These are phyloP conservation scores for Macaria liturata DNA, from an alignment of 2,888 invertebrate genomes.

Conservation along the genomic window DNA sequence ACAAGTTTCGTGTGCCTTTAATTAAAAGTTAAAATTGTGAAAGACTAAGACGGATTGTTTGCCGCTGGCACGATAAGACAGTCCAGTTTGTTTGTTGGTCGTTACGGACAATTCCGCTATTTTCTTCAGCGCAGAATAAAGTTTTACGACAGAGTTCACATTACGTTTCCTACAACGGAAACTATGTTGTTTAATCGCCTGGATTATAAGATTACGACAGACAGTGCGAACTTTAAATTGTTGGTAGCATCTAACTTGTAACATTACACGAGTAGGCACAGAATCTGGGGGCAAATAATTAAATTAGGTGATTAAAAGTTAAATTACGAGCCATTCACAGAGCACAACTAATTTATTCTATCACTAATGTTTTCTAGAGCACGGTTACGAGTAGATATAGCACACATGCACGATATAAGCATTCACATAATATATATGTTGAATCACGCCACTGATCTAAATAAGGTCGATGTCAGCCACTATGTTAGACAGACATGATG, in stretches of 20 bases:
- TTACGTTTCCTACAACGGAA: constrained; percentile 2
- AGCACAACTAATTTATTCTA: no score
- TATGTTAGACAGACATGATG: constrained; percentile 2
- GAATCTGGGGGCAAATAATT: not conserved
- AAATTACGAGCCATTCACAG: no score
- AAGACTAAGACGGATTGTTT: constrained; percentile 34
- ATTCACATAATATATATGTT: not conserved
- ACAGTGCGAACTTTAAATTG: not conserved
- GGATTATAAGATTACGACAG: not conserved
- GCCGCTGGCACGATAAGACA: constrained; percentile 35
- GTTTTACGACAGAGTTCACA: constrained; percentile 3
- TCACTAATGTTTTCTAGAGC: no score
- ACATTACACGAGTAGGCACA: no score
- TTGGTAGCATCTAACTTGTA: no score
- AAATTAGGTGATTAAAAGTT: not conserved
- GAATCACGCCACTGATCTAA: not conserved
- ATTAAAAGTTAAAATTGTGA: constrained; percentile 48
- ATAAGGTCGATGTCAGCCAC: constrained; percentile 1
- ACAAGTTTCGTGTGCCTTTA: constrained; percentile 46
- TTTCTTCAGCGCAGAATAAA: constrained; percentile 3
- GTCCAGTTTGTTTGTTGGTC: constrained; percentile 37
- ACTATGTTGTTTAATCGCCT: constrained; percentile 1
- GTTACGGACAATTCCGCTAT: constrained; percentile 14
- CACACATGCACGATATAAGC: not conserved
- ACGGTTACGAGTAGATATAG: no score